Evolutionary conservation across 2,888 invertebrate species (phyloP), one percentile per base, ranked within the genome.

Genomic region (Leptopterna dolabrata): DNA sequence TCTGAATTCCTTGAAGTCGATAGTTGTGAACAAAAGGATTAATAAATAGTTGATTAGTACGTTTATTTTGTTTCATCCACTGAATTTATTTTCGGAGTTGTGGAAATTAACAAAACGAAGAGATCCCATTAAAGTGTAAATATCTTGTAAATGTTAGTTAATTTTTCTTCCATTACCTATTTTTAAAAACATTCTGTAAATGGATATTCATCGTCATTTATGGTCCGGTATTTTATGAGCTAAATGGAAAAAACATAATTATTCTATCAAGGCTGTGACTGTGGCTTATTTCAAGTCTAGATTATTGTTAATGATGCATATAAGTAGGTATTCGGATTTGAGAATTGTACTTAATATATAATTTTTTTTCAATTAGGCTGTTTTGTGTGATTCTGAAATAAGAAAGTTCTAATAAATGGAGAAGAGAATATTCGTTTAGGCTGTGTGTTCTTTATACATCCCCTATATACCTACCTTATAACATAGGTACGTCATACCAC

Each of bases 181-280:
- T 63, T 36, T 63, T 6, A 19, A 55, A 55, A 55, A 55, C 13
- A 63, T 63, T 19, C 63, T 27, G 24, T 63, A 63, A 63, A 7
- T 27, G 19, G 24, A 24, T 63, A 24, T 24, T 13, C 24, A 63
- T 63, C 63, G 24, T 19, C 9, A 24, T 63, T n/a, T 11, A 24
- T 11, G 24, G 24, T 14, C 51, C n/a, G 51, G 51, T 51, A 51
- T 19, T 24, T 63, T 24, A 63, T 63, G 63, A 11, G 9, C 24
- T 63, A 24, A 51, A 24, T 63, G 63, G 27, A 63, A 9, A 63
- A 63, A 24, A 63, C 24, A 63, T 24, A 19, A 63, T 63, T 63
- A 63, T 63, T 63, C 63, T 27, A 63, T 63, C 24, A 63, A 63
- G 63, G 63, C 63, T 63, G 63, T 63, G 63, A 63, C 63, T 63